A percentile compares a stretch with the other conserved stretches of the same genome.
Conservation (phyloP, 2,797 vertebrate genomes). For the Brachyrhaphis roseni region DNA sequence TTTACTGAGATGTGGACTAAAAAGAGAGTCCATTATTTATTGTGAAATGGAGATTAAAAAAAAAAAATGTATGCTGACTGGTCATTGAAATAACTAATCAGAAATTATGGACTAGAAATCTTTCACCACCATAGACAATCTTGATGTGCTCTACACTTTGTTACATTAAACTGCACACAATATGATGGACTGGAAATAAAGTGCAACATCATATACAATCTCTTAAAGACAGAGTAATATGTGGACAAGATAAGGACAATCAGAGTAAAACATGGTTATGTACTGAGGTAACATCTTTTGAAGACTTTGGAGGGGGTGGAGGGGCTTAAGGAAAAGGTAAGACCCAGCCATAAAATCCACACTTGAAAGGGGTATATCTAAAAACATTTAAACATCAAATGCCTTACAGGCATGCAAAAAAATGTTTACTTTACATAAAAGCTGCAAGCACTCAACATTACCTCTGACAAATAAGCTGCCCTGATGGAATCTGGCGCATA, state of each 20-base stretch:
- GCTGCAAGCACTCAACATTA: conserved; percentile 25
- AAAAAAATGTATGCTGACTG: neutral
- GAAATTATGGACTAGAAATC: neutral
- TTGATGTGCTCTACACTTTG: neutral
- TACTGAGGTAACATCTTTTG: conserved; percentile 26
- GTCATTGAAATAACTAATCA: conserved; percentile 3
- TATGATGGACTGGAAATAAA: neutral
- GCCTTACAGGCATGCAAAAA: conserved; percentile 23
- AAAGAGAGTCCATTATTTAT: conserved; percentile 6
- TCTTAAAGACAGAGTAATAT: neutral
- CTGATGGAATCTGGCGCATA: conserved; percentile 2
- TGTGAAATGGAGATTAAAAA: neutral
- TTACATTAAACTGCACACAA: neutral
- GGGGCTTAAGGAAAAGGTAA: neutral
- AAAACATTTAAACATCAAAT: conserved; percentile 19
- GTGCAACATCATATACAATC: neutral
- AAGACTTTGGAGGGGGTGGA: neutral
- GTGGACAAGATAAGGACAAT: neutral
- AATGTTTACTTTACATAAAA: conserved; percentile 36
- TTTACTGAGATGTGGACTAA: neutral
- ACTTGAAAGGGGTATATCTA: neutral
- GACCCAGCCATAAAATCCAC: conserved; percentile 16
- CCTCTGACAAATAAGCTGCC: conserved; percentile 27
- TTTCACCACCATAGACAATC: neutral
- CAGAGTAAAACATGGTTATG: conserved; percentile 18